These are phyloP conservation scores for Drosophila seguyi DNA, from an alignment of 1,140 invertebrate species.

Conservation along the genomic window DNA sequence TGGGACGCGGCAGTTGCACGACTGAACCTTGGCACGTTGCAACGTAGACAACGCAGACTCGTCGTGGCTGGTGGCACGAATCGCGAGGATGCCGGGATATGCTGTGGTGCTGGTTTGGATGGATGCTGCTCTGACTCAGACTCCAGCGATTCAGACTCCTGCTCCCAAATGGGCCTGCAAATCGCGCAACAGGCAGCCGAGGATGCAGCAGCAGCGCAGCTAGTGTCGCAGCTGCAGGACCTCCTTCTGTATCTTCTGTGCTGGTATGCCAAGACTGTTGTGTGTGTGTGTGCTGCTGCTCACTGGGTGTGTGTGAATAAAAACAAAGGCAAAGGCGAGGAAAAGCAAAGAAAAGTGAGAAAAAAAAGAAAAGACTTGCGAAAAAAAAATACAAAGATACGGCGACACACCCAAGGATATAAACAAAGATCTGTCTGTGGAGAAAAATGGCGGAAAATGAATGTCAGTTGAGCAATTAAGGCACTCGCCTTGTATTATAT, in stretches of 20 bases:
- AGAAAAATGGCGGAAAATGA: slow-evolving; percentile 18
- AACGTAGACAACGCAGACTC: slow-evolving; percentile 77
- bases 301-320: slow-evolving; percentile 25
- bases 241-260: not conserved
- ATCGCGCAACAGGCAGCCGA: slow-evolving; percentile 58
- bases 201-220: slow-evolving; percentile 26
- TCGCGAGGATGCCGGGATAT: slow-evolving; percentile 23
- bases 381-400: slow-evolving; percentile 52
- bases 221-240: slow-evolving; percentile 33
- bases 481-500: not conserved
- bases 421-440: slow-evolving; percentile 2
- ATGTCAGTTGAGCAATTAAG: slow-evolving; percentile 40
- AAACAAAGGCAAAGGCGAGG: slow-evolving; percentile 55
- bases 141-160: too few species aligned
- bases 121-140: too few species aligned
- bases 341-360: slow-evolving; percentile 5
- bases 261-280: not conserved
- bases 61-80: slow-evolving; percentile 32
- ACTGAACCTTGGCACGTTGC: slow-evolving; percentile 77
- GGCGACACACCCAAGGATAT: slow-evolving; percentile 45
- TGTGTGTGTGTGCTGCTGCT: not conserved
- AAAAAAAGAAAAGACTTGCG: not conserved
- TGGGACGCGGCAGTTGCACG: slow-evolving; percentile 82
- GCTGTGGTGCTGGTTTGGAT: not conserved
- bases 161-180: slow-evolving; percentile 8